Evolutionary conservation across 2,113 vertebrate genomes (phyloP).

Genomic region (Psephotus haematonotus): DNA sequence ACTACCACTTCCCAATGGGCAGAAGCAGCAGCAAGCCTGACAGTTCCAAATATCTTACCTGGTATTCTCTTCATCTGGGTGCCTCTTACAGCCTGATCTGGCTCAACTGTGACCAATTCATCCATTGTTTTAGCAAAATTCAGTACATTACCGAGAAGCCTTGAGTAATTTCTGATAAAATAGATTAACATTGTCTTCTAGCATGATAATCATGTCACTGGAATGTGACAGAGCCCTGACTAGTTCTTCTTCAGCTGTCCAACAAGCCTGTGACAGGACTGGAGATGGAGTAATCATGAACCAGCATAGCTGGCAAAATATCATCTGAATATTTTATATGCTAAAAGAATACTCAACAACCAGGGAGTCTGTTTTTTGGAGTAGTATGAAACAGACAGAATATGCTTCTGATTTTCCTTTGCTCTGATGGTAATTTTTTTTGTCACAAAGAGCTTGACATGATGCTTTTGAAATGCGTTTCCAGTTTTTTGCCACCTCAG

Average conservation of each 20-base stretch:
- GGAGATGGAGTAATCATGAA: background rate
- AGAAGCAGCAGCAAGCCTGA: background rate
- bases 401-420: background rate
- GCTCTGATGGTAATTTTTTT: background rate
- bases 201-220: background rate
- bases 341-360: background rate
- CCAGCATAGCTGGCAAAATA: background rate
- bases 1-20: background rate
- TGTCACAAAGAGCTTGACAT: background rate
- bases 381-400: background rate
- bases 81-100: background rate
- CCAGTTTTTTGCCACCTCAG: background rate
- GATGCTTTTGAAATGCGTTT: background rate
- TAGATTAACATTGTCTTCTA: background rate
- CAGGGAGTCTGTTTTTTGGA: background rate
- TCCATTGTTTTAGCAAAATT: background rate
- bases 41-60: background rate
- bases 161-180: background rate
- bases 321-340: background rate
- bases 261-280: background rate
- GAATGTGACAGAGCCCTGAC: background rate
- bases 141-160: background rate
- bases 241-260: background rate
- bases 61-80: background rate
- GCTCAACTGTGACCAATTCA: background rate